A percentile compares a stretch with the other conserved stretches of the same genome.
phyloP scores from a whole-genome alignment of 2,888 invertebrate species.

The Pyrgus malvae region DNA sequence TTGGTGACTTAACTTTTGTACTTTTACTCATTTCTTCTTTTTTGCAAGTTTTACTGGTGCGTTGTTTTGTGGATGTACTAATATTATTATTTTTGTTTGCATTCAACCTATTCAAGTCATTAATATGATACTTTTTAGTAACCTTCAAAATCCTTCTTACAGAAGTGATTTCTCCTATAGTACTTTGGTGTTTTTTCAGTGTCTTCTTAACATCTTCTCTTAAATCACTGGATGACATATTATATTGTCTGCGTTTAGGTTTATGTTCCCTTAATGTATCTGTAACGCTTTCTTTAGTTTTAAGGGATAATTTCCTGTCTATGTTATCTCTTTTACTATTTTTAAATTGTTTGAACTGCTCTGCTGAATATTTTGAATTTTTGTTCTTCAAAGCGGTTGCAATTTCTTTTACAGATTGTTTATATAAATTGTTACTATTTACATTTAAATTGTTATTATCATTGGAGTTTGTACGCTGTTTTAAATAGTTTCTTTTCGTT shows the following conservation, averaged over 20 bases:
- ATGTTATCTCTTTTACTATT: too few relatives aligned
- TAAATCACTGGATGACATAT: neutral
- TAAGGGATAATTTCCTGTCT: too few relatives aligned
- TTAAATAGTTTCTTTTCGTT: too few relatives aligned
- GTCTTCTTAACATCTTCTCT: neutral
- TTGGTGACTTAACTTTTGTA: neutral
- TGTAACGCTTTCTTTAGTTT: neutral
- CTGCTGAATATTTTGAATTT: too few relatives aligned
- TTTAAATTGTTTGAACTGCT: too few relatives aligned
- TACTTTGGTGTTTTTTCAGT: neutral
- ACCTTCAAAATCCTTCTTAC: conserved; percentile 1
- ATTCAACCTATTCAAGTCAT: neutral
- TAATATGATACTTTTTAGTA: conserved; percentile 6
- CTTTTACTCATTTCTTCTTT: neutral
- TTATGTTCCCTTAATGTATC: neutral
- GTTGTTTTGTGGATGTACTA: neutral
- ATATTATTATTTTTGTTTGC: neutral
- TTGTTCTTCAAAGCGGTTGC: too few relatives aligned
- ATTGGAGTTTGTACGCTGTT: too few relatives aligned
- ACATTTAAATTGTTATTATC: too few relatives aligned
- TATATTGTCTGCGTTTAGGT: neutral
- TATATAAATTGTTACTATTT: too few relatives aligned
- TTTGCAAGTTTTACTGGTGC: neutral
- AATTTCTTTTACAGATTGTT: too few relatives aligned
- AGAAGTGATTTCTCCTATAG: neutral